A percentile compares a stretch with the other conserved stretches of the same genome.
Evolutionary conservation across 2,113 vertebrate genomes (phyloP).

Genomic region (Solea solea): DNA sequence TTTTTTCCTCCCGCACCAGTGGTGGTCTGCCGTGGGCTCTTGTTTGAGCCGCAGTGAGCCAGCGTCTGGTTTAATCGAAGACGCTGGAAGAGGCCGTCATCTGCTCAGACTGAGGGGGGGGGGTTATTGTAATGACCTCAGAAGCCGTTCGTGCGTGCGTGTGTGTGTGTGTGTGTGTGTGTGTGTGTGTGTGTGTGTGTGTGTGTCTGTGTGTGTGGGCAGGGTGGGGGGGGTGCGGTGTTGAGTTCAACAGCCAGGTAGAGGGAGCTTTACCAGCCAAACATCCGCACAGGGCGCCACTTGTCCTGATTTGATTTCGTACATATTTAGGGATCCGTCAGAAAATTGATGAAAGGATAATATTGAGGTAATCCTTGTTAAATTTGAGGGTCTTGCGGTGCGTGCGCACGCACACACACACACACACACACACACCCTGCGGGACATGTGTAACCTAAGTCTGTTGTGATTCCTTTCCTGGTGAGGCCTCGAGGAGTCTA

Average conservation of each 20-base stretch:
- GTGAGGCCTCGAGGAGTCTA: conserved; percentile 75
- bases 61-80: conserved; percentile 59
- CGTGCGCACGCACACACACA: conserved; percentile 25
- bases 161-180: conserved; percentile 20
- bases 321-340: conserved; percentile 77
- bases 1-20: conserved; percentile 26
- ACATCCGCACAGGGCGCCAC: conserved; percentile 80
- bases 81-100: conserved; percentile 35
- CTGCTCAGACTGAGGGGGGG: conserved; percentile 47
- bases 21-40: conserved; percentile 64
- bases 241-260: conserved; percentile 67
- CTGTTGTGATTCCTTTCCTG: conserved; percentile 81
- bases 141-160: conserved; percentile 29
- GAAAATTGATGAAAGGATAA: conserved; percentile 84
- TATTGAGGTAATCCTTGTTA: conserved; percentile 80
- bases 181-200: conserved; percentile 20
- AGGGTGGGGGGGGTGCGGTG: conserved; percentile 33
- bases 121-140: conserved; percentile 72
- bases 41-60: conserved; percentile 51
- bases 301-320: conserved; percentile 79
- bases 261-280: conserved; percentile 69
- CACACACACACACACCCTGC: conserved; percentile 66
- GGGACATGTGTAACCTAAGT: conserved; percentile 83
- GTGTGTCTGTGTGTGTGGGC: conserved; percentile 26
- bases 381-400: conserved; percentile 61